phyloP scores from a whole-genome alignment of 2,888 invertebrate genomes.

The Thera britannica region DNA sequence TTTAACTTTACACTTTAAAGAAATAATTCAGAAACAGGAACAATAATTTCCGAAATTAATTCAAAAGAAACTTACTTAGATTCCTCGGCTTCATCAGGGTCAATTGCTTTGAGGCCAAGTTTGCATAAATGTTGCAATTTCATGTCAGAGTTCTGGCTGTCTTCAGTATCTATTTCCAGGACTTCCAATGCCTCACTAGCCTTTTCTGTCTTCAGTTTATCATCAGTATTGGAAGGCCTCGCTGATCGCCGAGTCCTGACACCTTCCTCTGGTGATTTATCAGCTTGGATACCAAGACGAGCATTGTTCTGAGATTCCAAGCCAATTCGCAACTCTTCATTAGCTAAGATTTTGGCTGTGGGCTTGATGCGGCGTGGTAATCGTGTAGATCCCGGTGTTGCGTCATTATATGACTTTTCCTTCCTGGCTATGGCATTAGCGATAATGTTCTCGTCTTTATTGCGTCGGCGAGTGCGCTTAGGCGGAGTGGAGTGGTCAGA shows the following conservation, averaged over 20 bases:
- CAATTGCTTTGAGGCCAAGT: slow-evolving; percentile 79
- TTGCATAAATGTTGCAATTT: slow-evolving; percentile 84
- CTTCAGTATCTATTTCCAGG: slow-evolving; percentile 50
- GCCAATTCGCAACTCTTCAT: slow-evolving; percentile 85
- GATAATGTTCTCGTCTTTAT: slow-evolving; percentile 87
- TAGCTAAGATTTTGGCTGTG: slow-evolving; percentile 87
- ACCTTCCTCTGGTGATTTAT: slow-evolving; percentile 69
- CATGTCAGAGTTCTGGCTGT: slow-evolving; percentile 79
- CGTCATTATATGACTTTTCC: slow-evolving; percentile 87
- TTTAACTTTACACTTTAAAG: background rate
- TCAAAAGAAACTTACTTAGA: slow-evolving; percentile 23
- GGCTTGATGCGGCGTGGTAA: slow-evolving; percentile 86
- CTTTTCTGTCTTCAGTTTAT: slow-evolving; percentile 41
- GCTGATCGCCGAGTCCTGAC: slow-evolving; percentile 69
- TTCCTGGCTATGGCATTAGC: slow-evolving; percentile 90
- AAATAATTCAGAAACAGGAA: background rate
- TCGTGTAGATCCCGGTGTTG: slow-evolving; percentile 59
- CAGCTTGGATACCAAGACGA: slow-evolving; percentile 72
- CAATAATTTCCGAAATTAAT: background rate
- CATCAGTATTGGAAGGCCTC: slow-evolving; percentile 50
- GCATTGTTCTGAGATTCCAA: slow-evolving; percentile 85
- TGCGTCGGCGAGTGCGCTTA: slow-evolving; percentile 87
- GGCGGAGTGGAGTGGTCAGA: slow-evolving; percentile 71
- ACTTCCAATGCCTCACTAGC: slow-evolving; percentile 43
- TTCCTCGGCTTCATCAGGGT: slow-evolving; percentile 60